Evolutionary conservation across 2,113 vertebrate species (phyloP), one percentile per base, ranked within the genome.

Genomic region (Oxygymnocypris stewartii): DNA sequence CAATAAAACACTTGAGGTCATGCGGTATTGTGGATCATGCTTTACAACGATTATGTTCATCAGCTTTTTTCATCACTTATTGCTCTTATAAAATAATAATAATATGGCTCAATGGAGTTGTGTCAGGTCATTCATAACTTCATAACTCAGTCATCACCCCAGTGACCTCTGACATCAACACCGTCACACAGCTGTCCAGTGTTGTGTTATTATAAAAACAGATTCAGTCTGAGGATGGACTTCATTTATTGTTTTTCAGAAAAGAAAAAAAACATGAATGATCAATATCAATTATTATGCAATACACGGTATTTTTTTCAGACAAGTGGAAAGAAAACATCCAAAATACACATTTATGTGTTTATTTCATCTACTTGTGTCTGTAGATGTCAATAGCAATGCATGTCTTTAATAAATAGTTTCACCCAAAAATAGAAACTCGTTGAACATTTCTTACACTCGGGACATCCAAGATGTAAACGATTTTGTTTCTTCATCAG

Each of bases 101-200:
- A 75, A 44, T 42, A 44, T 44, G 20, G 20, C 6, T 74, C 3
- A 51, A 9, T 18, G 13, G n/a, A 78, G 16, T 87, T 79, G 59
- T 63, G 54, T 84, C 44, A 61, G 79, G 54, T 90, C 82, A 81
- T 87, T 90, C 82, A 86, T 88, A 88, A 89, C 86, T 85, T n/a
- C n/a, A n/a, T n/a, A n/a, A n/a, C n/a, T n/a, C n/a, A 10, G 16
- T 79, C 65, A 25, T 49, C 44, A 31, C 14, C 42, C n/a, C 49
- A 10, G 47, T 84, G 47, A 84, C 80, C 44, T 69, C 23, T 69
- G 61, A 82, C 82, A 23, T 57, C 67, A 11, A 40, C 79, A 12
- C 6, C 28, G 9, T 51, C 44, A 73, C 79, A 82, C 67, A 57
- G 44, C 11, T 57, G 47, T 84, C 20, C 7, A 5, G 37, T 69